Evolutionary conservation across 2,113 vertebrate species (phyloP), one percentile per base, ranked within the genome.

Genomic region (Lontra canadensis): DNA sequence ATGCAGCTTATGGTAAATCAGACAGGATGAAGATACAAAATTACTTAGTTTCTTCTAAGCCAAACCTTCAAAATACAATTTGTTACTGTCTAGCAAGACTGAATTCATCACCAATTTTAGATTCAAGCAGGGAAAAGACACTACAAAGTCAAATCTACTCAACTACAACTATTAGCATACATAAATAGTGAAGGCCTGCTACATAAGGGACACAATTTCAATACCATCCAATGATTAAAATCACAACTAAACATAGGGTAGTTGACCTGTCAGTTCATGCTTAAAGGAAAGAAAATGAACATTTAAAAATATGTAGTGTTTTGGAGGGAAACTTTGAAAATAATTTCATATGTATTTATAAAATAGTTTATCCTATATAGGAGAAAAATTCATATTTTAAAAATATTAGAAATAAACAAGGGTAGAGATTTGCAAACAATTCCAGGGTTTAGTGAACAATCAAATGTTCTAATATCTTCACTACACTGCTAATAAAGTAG

Each of bases 61-160:
- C 14, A 95, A 90, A 42, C 25, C 44, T 95, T 95, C 44, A 96
- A 97, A 87, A 76, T 79, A 10, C n/a, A 94, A 52, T 61, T 88
- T 6, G 74, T 49, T 84, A 57, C 63, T 88, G 49, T 89, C 57
- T 29, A 91, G 14, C 15, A 94, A 97, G 82, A 89, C 36, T 67
- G 47, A 95, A 87, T 57, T 93, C 34, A 95, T 89, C 63, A 92
- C 67, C 29, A 92, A 69, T 69, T 93, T 95, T 39, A 42, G 26
- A 90, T 47, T 94, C 31, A 76, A 83, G 55, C 20, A 57, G 25
- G 31, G 49, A 20, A 61, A 65, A 67, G 76, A 89, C 47, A 97
- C 21, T 36, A 87, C 17, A 81, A 76, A 95, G 39, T 79, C 42
- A 81, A 97, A 81, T 49, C 39, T 61, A 94, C 76, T 86, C 85